Conservation (phyloP, 1,140 invertebrate genomes). For the Macrotrachela quadricornifera region DNA sequence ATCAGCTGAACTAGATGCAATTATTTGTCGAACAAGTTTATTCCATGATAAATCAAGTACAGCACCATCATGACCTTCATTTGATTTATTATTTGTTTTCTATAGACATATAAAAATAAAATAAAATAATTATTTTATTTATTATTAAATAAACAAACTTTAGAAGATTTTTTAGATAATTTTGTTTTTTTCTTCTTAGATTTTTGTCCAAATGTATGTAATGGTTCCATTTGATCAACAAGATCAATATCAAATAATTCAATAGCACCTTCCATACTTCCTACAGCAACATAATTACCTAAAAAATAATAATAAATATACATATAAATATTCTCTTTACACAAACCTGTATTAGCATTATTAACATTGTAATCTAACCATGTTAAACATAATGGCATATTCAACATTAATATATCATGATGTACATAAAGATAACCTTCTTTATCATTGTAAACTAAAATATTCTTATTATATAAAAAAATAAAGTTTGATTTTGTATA, state of each 20-base stretch:
- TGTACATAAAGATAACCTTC: constrained; percentile 7
- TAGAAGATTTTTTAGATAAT: not conserved
- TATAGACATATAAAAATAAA: no score
- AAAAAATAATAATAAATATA: not conserved
- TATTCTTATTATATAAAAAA: not conserved
- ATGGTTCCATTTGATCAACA: not conserved
- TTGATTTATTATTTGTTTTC: not conserved
- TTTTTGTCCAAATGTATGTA: constrained; percentile 5
- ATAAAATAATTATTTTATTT: no score
- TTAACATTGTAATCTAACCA: constrained; percentile 5
- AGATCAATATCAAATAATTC: constrained; percentile 8
- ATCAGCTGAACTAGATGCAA: constrained; percentile 4
- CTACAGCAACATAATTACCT: constrained; percentile 5
- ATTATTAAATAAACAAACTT: no score
- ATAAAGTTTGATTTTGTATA: not conserved
- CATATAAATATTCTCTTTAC: not conserved
- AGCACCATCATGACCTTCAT: constrained; percentile 1
- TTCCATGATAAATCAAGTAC: constrained; percentile 1
- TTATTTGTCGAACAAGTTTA: not conserved
- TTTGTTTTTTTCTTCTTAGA: constrained; percentile 3
- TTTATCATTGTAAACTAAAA: constrained; percentile 4
- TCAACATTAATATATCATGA: constrained; percentile 5
- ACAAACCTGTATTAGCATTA: not conserved
- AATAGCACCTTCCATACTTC: constrained; percentile 2
- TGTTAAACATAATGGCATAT: constrained; percentile 1